Percentiles rank a stretch among this genome's conserved stretches.
These are phyloP conservation scores for Lasioglossum baleicum DNA, from an alignment of 1,140 invertebrate species.

Conservation along the genomic window DNA sequence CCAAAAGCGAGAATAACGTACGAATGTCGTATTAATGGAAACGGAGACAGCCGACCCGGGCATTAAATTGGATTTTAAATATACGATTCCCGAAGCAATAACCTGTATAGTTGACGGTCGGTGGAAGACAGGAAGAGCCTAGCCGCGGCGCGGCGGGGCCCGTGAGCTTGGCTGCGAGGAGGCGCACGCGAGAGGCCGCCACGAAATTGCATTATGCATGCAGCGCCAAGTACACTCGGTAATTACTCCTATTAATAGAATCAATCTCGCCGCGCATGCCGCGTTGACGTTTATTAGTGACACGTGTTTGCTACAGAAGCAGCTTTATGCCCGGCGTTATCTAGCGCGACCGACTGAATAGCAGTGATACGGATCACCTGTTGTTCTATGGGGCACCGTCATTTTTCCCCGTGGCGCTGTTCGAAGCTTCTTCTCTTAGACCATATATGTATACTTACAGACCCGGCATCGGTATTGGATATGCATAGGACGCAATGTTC, in stretches of 20 bases:
- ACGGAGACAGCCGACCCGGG: slow-evolving; percentile 4
- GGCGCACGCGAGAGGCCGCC: slow-evolving; percentile 3
- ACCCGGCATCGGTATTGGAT: too few species aligned
- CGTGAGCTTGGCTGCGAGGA: background rate
- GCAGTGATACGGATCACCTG: slow-evolving; percentile 22
- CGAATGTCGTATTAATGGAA: background rate
- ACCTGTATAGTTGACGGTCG: background rate
- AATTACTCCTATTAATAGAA: slow-evolving; percentile 68
- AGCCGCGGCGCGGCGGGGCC: background rate
- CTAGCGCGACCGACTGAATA: slow-evolving; percentile 38
- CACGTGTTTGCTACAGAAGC: slow-evolving; percentile 61
- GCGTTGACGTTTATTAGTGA: slow-evolving; percentile 65
- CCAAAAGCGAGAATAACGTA: background rate
- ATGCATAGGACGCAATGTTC: too few species aligned
- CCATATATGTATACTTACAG: too few species aligned
- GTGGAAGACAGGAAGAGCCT: slow-evolving; percentile 17
- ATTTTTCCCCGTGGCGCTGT: background rate
- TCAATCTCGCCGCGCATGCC: slow-evolving; percentile 62
- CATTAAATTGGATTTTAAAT: slow-evolving; percentile 58
- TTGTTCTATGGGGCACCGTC: background rate
- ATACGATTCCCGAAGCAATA: slow-evolving; percentile 22
- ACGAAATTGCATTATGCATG: slow-evolving; percentile 64
- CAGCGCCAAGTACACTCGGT: slow-evolving; percentile 63
- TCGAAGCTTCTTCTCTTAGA: background rate
- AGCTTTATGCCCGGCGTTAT: slow-evolving; percentile 56